Conservation (phyloP, 2,797 vertebrate species). For the Xiphorhynchus erythropygius region DNA sequence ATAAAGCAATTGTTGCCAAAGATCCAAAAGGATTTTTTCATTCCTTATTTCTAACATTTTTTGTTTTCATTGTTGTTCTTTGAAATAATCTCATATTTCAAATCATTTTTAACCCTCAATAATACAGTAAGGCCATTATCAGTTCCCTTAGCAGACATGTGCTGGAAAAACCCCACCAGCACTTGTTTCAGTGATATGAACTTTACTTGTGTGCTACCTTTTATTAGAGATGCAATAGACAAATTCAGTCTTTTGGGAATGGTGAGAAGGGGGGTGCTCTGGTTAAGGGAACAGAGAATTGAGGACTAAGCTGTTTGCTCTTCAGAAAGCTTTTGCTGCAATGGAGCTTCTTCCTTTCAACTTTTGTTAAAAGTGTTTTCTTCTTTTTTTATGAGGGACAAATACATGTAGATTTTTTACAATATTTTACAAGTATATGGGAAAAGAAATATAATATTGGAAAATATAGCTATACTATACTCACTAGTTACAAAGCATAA, state of each 20-base stretch:
- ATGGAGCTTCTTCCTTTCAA: not conserved
- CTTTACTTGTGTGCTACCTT: not conserved
- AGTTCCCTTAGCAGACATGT: not conserved
- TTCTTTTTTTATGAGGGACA: not conserved
- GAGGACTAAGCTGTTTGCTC: not conserved
- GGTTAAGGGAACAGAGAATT: not conserved
- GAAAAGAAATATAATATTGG: not conserved
- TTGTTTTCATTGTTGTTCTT: not conserved
- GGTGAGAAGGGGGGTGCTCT: not conserved
- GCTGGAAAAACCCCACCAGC: rapidly evolving
- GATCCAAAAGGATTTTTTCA: not conserved
- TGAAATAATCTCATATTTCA: not conserved
- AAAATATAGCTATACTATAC: not conserved
- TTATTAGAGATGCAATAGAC: not conserved
- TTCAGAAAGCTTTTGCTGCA: not conserved
- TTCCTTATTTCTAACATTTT: not conserved
- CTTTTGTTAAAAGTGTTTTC: rapidly evolving
- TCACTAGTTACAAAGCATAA: not conserved
- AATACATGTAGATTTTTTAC: not conserved
- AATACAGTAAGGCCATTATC: not conserved
- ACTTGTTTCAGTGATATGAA: not conserved
- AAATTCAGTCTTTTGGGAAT: not conserved
- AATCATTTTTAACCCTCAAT: not conserved
- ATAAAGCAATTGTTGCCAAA: not conserved
- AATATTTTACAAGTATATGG: not conserved